Evolutionary conservation across 92 coral and sea anemone genomes (phyloP), one percentile per base, ranked within the genome.

Genomic region (Palythoa grandiflora): DNA sequence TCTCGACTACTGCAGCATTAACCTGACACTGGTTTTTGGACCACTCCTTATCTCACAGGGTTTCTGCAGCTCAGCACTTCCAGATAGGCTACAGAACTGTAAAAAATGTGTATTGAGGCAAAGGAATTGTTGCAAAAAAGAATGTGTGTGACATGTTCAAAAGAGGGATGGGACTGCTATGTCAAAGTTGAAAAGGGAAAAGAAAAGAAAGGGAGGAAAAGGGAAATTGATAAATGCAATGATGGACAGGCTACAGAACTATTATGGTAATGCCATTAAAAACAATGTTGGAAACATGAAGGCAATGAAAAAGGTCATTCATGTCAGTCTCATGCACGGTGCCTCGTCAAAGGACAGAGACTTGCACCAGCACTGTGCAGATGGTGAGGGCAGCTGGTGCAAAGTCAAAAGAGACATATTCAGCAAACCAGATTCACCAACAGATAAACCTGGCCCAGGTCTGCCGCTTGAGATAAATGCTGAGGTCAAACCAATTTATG

Each of bases 361-460:
- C 16, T 80, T 87, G 37, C 17, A 57, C 47, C 47, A 40, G 47
- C 47, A 40, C 47, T 40, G 47, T 40, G 1, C 47, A 40, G 47
- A 40, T 40, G 90, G 93, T 5, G 44, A 63, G 15, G 75, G 37
- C 52, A 90, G 87, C 38, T 90, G 91, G 91, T 90, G 93, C 65
- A 48, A 78, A 16, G 75, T 37, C 54, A 47, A 83, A 6, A 19
- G n/a, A 1, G 88, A 87, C 76, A 36, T n/a, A 37, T 84, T 44
- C 61, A 3, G 9, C 53, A 70, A n/a, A 60, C 89, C 4, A 72
- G 9, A 17, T 28, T 2, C 1, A n/a, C 52, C 74, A 37, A 28
- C 37, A 1, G 28, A 50, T 85, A 92, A 80, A 81, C 84, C 85
- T 47, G 91, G 94, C 35, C 85, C 91, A 21, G 87, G 90, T 71